Evolutionary conservation across 2,888 invertebrate species (phyloP).

Genomic region (Buathra laborator): DNA sequence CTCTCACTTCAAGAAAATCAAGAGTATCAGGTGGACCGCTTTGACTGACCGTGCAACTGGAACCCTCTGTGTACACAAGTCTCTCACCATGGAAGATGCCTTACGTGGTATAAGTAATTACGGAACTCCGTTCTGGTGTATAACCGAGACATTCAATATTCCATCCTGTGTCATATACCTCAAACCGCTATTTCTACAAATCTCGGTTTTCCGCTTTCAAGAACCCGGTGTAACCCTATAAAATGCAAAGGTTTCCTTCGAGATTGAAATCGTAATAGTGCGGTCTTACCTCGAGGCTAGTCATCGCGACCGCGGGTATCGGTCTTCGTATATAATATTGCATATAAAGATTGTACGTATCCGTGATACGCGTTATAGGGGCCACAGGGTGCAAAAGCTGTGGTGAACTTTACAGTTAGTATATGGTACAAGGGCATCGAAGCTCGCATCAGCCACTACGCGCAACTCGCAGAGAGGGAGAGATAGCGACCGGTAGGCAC

Average conservation of each 20-base stretch:
- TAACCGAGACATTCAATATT: conserved; percentile 74
- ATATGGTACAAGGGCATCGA: background rate
- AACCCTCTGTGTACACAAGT: background rate
- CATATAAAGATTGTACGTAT: background rate
- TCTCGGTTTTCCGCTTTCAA: conserved; percentile 29
- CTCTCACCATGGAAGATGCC: background rate
- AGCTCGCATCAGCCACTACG: conserved; percentile 1
- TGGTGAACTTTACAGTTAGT: background rate
- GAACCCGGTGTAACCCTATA: conserved; percentile 70
- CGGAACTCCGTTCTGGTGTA: background rate
- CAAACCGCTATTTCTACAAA: background rate
- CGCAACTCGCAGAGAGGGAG: conserved; percentile 7
- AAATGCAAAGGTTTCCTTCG: conserved; percentile 76
- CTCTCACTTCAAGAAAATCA: background rate
- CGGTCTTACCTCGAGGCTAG: conserved; percentile 53
- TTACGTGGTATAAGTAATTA: conserved; percentile 2
- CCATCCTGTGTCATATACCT: conserved; percentile 50
- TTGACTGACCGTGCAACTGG: background rate
- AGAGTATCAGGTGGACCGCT: background rate
- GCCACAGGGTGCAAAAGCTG: background rate
- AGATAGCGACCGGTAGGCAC: conserved; percentile 5
- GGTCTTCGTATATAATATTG: conserved; percentile 11
- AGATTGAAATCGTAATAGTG: conserved; percentile 81
- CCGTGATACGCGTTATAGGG: background rate
- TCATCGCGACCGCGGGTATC: conserved; percentile 30